Evolutionary conservation across 2,113 vertebrate species (phyloP).

Genomic region (Coturnix japonica): DNA sequence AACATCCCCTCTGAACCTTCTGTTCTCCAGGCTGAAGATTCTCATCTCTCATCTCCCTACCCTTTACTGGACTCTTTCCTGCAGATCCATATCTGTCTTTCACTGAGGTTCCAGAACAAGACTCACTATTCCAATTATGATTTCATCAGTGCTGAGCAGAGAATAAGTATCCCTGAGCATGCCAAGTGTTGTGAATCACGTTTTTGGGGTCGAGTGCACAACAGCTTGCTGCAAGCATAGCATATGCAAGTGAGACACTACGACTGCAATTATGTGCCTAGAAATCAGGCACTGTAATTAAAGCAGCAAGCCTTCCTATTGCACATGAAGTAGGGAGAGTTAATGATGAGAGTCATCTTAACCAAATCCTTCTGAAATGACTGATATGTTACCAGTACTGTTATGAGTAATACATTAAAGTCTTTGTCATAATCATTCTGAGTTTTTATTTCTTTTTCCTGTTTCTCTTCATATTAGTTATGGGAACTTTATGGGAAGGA

Average conservation of each 20-base stretch:
- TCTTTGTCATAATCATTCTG: neutral
- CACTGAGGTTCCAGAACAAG: neutral
- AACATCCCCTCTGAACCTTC: neutral
- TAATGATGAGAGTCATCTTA: neutral
- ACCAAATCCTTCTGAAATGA: neutral
- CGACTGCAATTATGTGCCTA: rapidly evolving
- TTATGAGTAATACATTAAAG: too few species aligned
- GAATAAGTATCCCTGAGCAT: neutral
- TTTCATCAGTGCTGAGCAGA: neutral
- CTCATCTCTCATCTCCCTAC: neutral
- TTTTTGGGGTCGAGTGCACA: rapidly evolving
- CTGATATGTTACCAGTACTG: neutral
- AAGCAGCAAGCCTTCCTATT: neutral
- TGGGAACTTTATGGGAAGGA: conserved; percentile 13
- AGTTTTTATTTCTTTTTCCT: conserved; percentile 21
- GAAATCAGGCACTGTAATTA: neutral
- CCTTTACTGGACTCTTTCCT: neutral
- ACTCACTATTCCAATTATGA: neutral
- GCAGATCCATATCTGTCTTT: neutral
- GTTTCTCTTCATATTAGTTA: neutral
- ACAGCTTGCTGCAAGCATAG: neutral
- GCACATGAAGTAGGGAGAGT: neutral
- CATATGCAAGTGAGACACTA: neutral
- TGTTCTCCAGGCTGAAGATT: neutral
- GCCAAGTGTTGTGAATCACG: rapidly evolving